Evolutionary conservation across 2,113 vertebrate genomes (phyloP).

Genomic region (Danio rerio): DNA sequence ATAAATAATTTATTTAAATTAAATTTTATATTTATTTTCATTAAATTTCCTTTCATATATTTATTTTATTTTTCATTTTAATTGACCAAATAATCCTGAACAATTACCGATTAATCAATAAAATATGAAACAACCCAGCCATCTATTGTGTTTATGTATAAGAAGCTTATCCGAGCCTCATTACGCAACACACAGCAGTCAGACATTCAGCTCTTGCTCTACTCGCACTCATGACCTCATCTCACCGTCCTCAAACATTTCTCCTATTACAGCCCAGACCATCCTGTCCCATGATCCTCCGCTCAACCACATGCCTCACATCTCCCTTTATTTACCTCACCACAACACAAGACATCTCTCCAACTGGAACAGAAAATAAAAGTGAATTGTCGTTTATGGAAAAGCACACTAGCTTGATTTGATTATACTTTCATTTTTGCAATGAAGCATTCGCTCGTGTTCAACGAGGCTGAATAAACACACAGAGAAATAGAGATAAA

Average conservation of each 20-base stretch:
- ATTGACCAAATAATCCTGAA: too few species aligned
- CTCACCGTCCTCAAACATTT: not conserved
- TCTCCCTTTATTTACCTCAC: not conserved
- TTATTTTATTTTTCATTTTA: not conserved
- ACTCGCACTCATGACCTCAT: conserved; percentile 15
- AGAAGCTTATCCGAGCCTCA: conserved; percentile 18
- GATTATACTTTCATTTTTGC: not conserved
- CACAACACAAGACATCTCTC: not conserved
- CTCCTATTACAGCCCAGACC: not conserved
- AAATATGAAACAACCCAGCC: not conserved
- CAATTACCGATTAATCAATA: not conserved
- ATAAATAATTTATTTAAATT: too few species aligned
- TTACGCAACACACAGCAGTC: conserved; percentile 3
- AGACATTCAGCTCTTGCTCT: conserved; percentile 9
- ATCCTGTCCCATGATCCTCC: conserved; percentile 18
- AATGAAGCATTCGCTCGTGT: not conserved
- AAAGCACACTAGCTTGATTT: not conserved
- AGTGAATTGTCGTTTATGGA: not conserved
- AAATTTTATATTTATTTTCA: too few species aligned
- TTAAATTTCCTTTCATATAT: not conserved
- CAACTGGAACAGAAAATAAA: too few species aligned
- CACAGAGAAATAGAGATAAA: not conserved
- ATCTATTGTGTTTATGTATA: not conserved
- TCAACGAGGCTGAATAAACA: not conserved
- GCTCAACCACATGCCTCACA: not conserved